Percentiles rank a stretch among this genome's conserved stretches.
phyloP scores from a whole-genome alignment of 2,113 vertebrate species.

The Abramis brama region DNA sequence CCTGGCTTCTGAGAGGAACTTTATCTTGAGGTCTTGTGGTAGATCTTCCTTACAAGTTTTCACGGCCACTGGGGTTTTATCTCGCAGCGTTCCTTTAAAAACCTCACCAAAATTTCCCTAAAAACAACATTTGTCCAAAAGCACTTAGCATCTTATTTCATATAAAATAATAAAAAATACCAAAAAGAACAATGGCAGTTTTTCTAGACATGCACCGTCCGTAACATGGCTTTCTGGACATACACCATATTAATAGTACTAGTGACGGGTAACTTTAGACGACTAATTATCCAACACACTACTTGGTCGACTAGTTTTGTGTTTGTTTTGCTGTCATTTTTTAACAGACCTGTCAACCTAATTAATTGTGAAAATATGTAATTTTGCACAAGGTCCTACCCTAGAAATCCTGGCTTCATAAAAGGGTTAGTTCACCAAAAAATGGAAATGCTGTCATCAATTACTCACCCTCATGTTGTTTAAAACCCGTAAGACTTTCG shows the following conservation, averaged over 20 bases:
- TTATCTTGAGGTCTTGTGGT: constrained; percentile 94
- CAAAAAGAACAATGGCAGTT: not conserved
- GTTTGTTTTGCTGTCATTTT: not conserved
- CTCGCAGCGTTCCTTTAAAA: constrained; percentile 90
- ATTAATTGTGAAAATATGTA: not conserved
- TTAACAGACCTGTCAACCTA: not conserved
- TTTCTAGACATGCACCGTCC: not conserved
- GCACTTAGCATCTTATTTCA: not conserved
- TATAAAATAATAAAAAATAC: not conserved
- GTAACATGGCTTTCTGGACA: not conserved
- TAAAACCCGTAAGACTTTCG: too few relatives aligned
- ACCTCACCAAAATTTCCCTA: constrained; percentile 98
- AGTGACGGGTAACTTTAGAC: not conserved
- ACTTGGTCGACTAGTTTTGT: not conserved
- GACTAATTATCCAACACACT: not conserved
- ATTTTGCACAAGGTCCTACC: not conserved
- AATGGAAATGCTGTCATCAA: too few relatives aligned
- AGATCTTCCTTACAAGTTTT: constrained; percentile 99
- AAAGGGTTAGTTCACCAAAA: too few relatives aligned
- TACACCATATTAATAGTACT: not conserved
- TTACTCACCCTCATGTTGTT: too few relatives aligned
- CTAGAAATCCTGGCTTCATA: too few relatives aligned
- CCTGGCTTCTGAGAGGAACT: constrained; percentile 97
- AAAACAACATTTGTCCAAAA: constrained; percentile 14
- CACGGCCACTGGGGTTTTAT: constrained; percentile 91